phyloP scores from a whole-genome alignment of 2,797 vertebrate genomes.

The Ateles fusciceps region DNA sequence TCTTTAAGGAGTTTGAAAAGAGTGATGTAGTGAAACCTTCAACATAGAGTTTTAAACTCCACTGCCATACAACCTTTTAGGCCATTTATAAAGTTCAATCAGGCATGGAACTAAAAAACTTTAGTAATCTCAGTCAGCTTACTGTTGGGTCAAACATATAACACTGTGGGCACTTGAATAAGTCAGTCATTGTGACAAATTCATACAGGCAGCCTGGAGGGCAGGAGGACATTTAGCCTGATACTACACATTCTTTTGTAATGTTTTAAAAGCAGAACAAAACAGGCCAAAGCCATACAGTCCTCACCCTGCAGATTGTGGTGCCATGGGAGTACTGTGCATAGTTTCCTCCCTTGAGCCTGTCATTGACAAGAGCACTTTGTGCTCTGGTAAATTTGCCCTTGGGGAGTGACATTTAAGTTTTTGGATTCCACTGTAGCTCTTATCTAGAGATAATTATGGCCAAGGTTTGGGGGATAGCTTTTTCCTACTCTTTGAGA shows the following conservation, averaged over 20 bases:
- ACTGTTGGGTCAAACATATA: neutral
- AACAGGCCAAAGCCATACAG: neutral
- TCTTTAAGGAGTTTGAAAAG: constrained; percentile 15
- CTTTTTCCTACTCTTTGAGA: neutral
- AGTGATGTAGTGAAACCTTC: neutral
- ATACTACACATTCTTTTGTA: neutral
- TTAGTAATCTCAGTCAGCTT: neutral
- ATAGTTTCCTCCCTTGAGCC: neutral
- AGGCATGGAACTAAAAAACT: neutral
- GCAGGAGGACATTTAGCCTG: neutral
- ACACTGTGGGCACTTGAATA: neutral
- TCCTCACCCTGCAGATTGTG: neutral
- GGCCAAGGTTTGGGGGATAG: neutral
- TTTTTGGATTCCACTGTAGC: neutral
- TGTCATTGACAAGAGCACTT: neutral
- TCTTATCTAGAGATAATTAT: constrained; percentile 25
- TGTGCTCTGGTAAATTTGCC: neutral
- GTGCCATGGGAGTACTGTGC: neutral
- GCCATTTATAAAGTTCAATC: neutral
- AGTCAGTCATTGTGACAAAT: neutral
- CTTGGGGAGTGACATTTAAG: constrained; percentile 1
- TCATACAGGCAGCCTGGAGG: neutral
- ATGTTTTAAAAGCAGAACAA: neutral
- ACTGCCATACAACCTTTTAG: neutral
- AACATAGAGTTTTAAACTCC: neutral